These are phyloP conservation scores for Parapsyche elsis DNA, from an alignment of 1,140 invertebrate genomes.

Conservation along the genomic window DNA sequence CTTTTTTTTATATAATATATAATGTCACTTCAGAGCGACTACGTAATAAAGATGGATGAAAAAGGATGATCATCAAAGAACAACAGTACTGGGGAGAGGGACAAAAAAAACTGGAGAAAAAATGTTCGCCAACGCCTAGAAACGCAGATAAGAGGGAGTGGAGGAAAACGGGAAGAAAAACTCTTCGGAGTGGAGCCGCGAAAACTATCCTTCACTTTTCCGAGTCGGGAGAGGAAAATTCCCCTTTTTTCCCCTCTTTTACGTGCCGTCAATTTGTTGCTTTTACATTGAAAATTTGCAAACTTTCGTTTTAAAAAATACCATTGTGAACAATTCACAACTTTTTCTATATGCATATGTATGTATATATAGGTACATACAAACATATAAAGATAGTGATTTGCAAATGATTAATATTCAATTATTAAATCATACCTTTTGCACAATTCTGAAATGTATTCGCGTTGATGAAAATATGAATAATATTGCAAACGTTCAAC, in stretches of 20 bases:
- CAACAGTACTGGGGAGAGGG: neutral
- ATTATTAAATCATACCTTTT: too few relatives aligned
- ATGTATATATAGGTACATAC: neutral
- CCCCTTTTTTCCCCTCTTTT: neutral
- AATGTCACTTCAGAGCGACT: too few relatives aligned
- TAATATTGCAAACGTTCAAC: too few relatives aligned
- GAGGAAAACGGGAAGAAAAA: neutral
- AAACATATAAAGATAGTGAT: neutral
- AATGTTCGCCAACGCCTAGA: neutral
- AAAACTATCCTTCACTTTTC: constrained; percentile 16
- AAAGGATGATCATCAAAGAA: too few relatives aligned
- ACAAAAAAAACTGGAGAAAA: neutral
- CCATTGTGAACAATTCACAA: too few relatives aligned
- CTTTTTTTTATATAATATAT: too few relatives aligned
- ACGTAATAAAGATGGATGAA: too few relatives aligned
- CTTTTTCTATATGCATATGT: neutral
- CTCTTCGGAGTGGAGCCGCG: neutral
- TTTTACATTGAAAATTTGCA: neutral
- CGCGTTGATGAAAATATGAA: too few relatives aligned
- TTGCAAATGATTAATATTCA: too few relatives aligned
- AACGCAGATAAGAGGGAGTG: too few relatives aligned
- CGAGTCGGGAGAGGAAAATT: neutral
- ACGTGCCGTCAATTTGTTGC: neutral
- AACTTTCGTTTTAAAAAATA: too few relatives aligned
- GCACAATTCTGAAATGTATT: too few relatives aligned